phyloP scores from a whole-genome alignment of 2,888 invertebrate genomes.

The Tromatobia lineatoria region DNA sequence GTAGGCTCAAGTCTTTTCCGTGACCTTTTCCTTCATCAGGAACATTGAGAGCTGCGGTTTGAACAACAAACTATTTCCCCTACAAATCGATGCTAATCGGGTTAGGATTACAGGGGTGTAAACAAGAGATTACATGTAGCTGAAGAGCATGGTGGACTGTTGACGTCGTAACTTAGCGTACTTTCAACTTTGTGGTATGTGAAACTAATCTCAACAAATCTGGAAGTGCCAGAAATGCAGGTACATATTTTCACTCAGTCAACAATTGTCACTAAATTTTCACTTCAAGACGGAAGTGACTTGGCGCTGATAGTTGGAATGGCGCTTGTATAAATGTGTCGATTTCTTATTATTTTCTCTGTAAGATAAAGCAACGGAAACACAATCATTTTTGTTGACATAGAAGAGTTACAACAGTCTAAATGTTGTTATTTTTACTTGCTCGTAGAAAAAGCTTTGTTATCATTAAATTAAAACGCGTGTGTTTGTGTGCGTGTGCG shows the following conservation, averaged over 20 bases:
- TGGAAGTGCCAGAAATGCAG: slow-evolving; percentile 1
- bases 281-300: neutral
- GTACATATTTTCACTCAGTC: slow-evolving; percentile 10
- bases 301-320: slow-evolving; percentile 16
- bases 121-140: slow-evolving; percentile 75
- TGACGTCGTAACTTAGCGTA: neutral
- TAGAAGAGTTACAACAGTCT: neutral
- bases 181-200: neutral
- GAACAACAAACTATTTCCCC: slow-evolving; percentile 36
- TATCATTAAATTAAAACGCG: too few species aligned
- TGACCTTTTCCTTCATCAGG: slow-evolving; percentile 16
- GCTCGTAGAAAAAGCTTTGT: too few species aligned
- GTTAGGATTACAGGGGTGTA: slow-evolving; percentile 73
- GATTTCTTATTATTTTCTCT: neutral
- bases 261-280: neutral
- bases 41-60: slow-evolving; percentile 32
- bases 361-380: neutral
- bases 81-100: slow-evolving; percentile 72
- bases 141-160: slow-evolving; percentile 46
- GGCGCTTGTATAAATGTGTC: too few species aligned
- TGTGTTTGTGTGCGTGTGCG: too few species aligned
- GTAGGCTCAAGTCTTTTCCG: slow-evolving; percentile 1
- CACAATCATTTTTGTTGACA: neutral
- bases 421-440: neutral
- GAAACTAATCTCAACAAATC: neutral